Conservation (phyloP, 2,888 invertebrate species). For the Iphiclides podalirius region DNA sequence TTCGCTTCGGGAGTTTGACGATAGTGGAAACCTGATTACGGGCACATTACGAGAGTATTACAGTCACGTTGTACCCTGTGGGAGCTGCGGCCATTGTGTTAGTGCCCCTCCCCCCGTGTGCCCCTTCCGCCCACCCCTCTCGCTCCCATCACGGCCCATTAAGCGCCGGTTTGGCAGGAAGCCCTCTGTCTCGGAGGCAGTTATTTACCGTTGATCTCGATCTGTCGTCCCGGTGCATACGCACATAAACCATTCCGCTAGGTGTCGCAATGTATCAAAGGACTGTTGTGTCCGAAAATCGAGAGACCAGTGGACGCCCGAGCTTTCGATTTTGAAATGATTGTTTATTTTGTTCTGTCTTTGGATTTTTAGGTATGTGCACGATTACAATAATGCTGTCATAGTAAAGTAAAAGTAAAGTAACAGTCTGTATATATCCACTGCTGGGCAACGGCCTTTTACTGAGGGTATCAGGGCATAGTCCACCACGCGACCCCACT, state of each 20-base stretch:
- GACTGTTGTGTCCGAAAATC: conserved; percentile 9
- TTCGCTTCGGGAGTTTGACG: neutral
- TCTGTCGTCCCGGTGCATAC: conserved; percentile 43
- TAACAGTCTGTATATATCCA: too few relatives aligned
- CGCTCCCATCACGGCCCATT: conserved; percentile 37
- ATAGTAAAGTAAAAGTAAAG: too few relatives aligned
- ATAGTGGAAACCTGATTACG: neutral
- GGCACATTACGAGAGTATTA: neutral
- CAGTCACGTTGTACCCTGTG: neutral
- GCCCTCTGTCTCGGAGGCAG: conserved; percentile 60
- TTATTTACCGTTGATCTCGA: conserved; percentile 73
- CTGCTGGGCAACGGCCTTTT: too few relatives aligned
- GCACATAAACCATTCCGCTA: conserved; percentile 33
- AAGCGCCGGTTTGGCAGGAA: conserved; percentile 69
- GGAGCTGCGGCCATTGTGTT: conserved; percentile 13
- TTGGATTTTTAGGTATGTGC: too few relatives aligned
- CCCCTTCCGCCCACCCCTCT: conserved; percentile 27
- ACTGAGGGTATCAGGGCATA: too few relatives aligned
- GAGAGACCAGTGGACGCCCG: too few relatives aligned
- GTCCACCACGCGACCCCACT: too few relatives aligned
- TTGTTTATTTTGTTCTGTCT: too few relatives aligned
- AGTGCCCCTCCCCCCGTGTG: conserved; percentile 15
- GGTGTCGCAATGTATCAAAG: conserved; percentile 26
- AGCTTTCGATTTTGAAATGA: too few relatives aligned
- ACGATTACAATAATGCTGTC: too few relatives aligned